Evolutionary conservation across 2,113 vertebrate genomes (phyloP).

Genomic region (Xyliphius kryptos): DNA sequence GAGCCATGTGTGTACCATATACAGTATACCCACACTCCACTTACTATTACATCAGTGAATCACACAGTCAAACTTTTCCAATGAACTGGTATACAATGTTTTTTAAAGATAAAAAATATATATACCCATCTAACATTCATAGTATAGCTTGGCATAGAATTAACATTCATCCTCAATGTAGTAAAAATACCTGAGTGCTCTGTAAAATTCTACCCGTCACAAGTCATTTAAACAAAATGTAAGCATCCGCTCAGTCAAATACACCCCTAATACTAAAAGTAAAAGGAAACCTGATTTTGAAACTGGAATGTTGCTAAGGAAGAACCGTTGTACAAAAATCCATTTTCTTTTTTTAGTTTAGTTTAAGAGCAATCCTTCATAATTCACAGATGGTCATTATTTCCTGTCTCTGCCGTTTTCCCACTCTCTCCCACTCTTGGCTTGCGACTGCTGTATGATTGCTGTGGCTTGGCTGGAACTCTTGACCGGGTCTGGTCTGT

Average conservation of each 20-base stretch:
- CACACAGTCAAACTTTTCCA: not conserved
- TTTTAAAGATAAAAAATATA: no score
- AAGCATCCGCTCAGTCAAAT: no score
- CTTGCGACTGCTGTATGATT: constrained; percentile 16
- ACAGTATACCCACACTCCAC: not conserved
- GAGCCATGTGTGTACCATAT: not conserved
- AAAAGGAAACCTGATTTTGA: no score
- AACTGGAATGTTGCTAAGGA: no score
- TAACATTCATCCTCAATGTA: no score
- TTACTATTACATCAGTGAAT: not conserved
- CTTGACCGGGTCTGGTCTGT: constrained; percentile 34
- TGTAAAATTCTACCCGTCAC: no score
- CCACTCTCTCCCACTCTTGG: not conserved
- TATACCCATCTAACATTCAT: no score
- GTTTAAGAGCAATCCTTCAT: not conserved
- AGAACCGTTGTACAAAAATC: no score
- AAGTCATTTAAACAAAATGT: not conserved
- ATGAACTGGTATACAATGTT: no score
- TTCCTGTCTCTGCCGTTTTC: not conserved
- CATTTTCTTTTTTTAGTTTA: not conserved
- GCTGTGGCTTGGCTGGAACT: constrained; percentile 41
- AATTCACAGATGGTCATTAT: not conserved
- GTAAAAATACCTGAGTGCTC: no score
- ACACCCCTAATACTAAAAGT: no score
- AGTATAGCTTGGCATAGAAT: no score